Evolutionary conservation across 2,888 invertebrate genomes (phyloP).

Genomic region (Drosophila multiciliata): DNA sequence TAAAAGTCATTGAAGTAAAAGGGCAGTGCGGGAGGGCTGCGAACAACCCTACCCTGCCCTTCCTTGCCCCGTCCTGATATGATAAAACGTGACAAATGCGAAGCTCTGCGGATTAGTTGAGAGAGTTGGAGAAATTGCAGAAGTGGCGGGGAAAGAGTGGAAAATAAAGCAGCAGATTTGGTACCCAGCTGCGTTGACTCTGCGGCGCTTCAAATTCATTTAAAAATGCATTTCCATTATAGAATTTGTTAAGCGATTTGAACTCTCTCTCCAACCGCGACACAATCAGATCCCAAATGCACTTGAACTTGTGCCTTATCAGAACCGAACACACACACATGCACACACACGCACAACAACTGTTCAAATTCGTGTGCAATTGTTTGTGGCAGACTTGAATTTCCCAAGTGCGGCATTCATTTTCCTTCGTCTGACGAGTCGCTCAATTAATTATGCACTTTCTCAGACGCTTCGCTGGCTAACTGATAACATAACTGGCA

Average conservation of each 20-base stretch:
- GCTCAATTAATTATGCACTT: conserved; percentile 63
- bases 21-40: conserved; percentile 20
- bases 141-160: conserved; percentile 2
- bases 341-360: conserved; percentile 29
- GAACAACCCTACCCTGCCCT: conserved; percentile 20
- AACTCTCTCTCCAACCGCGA: conserved; percentile 30
- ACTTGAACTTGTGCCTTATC: conserved; percentile 65
- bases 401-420: conserved; percentile 33
- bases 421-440: conserved; percentile 36
- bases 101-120: conserved; percentile 54
- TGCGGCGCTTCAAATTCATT: conserved; percentile 49
- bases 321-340: conserved; percentile 16
- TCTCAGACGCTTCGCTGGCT: conserved; percentile 55
- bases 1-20: conserved; percentile 32
- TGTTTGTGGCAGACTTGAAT: conserved; percentile 32
- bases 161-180: conserved; percentile 3
- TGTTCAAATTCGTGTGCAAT: conserved; percentile 54
- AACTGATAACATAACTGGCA: conserved; percentile 46
- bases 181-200: conserved; percentile 47
- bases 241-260: conserved; percentile 59
- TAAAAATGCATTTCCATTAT: conserved; percentile 56
- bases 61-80: conserved; percentile 28
- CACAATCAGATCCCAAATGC: conserved; percentile 34
- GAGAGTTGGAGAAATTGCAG: conserved; percentile 14
- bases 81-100: conserved; percentile 68